Evolutionary conservation across 2,113 vertebrate genomes (phyloP), one percentile per base, ranked within the genome.

Genomic region (Lepidothrix coronata): DNA sequence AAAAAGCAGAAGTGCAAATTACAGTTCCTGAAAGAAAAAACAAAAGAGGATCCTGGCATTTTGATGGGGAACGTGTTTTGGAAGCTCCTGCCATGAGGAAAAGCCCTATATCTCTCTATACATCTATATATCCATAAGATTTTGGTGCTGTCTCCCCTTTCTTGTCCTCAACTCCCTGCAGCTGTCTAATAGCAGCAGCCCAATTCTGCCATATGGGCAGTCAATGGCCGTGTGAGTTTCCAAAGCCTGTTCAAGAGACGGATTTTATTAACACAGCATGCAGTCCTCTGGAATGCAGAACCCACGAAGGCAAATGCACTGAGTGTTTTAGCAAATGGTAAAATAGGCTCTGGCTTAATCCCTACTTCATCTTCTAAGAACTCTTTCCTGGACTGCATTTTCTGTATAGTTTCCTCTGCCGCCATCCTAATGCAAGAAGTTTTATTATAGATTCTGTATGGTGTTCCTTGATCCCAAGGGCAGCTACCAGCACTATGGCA

Each of bases 201-300:
- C 93, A 91, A 92, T 88, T 93, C 76, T 97, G 94, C 96, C 96
- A 91, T 96, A 89, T 95, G 96, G 95, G 66, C 92, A 81, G 87
- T 74, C 80, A 76, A 84, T 94, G 96, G 86, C 85, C 22, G 49
- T 95, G 84, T 54, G 84, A 92, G 81, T 97, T 97, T 96, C 95
- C 96, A 92, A 97, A 97, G 91, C 87, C 92, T 97, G 91, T 80
- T 95, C 81, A 90, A 85, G 93, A 83, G 91, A 87, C 78, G 78
- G 94, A 72, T 96, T 98, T 97, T 97, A 97, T 98, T 96, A 98
- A 95, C 96, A 90, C 96, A 98, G 95, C 97, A 95, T 97, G 98
- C 92, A 95, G 97, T 89, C 97, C 92, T 91, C 58, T 95, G 96
- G 96, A 97, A 98, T 97, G 97, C 83, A 90, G 91, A 94, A 91